phyloP scores from a whole-genome alignment of 2,888 invertebrate species.

The Lithophane ornitopus region DNA sequence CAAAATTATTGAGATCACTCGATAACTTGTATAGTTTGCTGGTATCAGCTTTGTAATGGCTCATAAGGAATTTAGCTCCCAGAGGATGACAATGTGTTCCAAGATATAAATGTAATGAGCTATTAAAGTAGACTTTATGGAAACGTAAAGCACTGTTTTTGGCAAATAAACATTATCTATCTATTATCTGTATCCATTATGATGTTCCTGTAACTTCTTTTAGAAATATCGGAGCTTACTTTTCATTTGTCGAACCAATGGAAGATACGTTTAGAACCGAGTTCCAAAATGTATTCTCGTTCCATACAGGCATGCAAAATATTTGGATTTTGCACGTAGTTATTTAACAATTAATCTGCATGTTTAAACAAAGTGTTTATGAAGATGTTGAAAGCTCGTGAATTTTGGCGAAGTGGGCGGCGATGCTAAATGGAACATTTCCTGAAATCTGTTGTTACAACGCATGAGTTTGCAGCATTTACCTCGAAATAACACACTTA shows the following conservation, averaged over 20 bases:
- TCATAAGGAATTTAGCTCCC: not conserved
- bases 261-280: not conserved
- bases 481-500: conserved; percentile 81
- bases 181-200: too few relatives aligned
- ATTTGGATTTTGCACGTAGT: conserved; percentile 46
- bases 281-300: conserved; percentile 36
- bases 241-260: not conserved
- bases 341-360: conserved; percentile 70
- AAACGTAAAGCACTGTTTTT: too few relatives aligned
- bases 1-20: not conserved
- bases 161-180: too few relatives aligned
- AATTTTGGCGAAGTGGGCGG: conserved; percentile 71
- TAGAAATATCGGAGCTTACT: not conserved
- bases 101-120: too few relatives aligned
- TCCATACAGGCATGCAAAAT: conserved; percentile 35
- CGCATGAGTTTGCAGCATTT: conserved; percentile 75
- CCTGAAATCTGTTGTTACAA: conserved; percentile 82
- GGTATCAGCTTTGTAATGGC: not conserved
- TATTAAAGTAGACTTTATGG: too few relatives aligned
- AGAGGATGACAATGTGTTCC: not conserved
- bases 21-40: not conserved
- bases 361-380: conserved; percentile 71
- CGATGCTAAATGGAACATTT: conserved; percentile 79
- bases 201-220: not conserved
- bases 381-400: conserved; percentile 73